These are phyloP conservation scores for Hucho hucho DNA, from an alignment of 2,113 vertebrate species.

Conservation along the genomic window DNA sequence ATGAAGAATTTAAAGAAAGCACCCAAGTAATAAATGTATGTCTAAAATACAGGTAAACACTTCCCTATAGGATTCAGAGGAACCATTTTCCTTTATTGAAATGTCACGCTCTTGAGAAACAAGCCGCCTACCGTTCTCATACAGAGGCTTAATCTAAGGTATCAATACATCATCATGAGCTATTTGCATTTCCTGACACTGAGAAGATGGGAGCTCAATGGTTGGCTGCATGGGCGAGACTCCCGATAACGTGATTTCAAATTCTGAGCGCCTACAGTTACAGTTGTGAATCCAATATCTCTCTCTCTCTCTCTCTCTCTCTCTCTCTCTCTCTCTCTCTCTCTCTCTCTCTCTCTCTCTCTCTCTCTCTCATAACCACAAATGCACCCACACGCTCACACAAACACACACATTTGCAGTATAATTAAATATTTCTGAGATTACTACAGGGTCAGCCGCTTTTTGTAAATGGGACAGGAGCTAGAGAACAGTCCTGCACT, in stretches of 20 bases:
- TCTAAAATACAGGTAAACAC: background rate
- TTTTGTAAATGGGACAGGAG: too few species aligned
- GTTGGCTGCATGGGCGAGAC: background rate
- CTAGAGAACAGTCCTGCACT: too few species aligned
- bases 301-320: too few species aligned
- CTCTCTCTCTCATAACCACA: background rate
- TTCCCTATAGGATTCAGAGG: background rate
- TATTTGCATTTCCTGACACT: background rate
- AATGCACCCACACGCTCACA: background rate
- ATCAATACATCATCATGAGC: conserved; percentile 1
- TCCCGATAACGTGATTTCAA: background rate
- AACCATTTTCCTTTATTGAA: background rate
- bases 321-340: too few species aligned
- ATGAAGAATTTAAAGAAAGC: conserved; percentile 2
- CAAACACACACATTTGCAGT: background rate
- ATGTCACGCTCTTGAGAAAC: conserved; percentile 12
- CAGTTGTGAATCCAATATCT: too few species aligned
- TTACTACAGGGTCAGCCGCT: too few species aligned
- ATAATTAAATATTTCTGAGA: too few species aligned
- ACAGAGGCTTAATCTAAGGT: background rate
- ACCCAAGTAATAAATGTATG: conserved; percentile 25
- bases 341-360: too few species aligned
- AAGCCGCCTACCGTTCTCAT: background rate
- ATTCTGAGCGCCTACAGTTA: background rate
- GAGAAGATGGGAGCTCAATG: conserved; percentile 2